Evolutionary conservation across 2,113 vertebrate genomes (phyloP).

Genomic region (Melozone crissalis): DNA sequence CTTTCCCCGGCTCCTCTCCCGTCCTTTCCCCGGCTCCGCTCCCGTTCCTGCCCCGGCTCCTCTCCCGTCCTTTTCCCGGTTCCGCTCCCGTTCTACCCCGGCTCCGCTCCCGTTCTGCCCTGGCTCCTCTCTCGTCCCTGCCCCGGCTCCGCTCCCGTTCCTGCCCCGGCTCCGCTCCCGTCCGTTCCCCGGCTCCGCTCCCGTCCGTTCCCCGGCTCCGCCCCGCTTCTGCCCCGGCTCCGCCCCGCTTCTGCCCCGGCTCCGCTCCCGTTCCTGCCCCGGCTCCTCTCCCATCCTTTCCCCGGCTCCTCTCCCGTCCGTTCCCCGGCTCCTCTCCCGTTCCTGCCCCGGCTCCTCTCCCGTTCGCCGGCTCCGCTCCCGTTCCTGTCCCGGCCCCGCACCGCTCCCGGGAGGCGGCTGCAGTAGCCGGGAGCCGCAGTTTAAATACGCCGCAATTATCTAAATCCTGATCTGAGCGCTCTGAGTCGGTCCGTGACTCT

Average conservation of each 20-base stretch:
- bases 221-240: too few relatives aligned
- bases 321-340: too few relatives aligned
- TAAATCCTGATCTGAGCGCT: background rate
- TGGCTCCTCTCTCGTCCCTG: background rate
- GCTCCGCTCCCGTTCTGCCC: rapidly evolving
- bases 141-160: background rate
- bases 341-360: too few relatives aligned
- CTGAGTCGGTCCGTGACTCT: background rate
- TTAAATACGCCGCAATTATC: background rate
- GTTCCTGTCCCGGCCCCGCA: background rate
- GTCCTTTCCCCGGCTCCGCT: rapidly evolving
- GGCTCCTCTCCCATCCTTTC: too few relatives aligned
- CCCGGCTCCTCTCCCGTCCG: too few relatives aligned
- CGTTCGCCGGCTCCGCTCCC: too few relatives aligned
- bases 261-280: too few relatives aligned
- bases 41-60: background rate
- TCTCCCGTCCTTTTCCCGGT: rapidly evolving
- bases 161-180: background rate
- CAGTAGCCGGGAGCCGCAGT: background rate
- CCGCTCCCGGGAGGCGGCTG: background rate
- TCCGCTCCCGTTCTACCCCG: rapidly evolving
- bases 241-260: too few relatives aligned
- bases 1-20: background rate
- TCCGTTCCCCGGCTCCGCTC: too few relatives aligned
- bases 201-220: too few relatives aligned